A percentile compares a stretch with the other conserved stretches of the same genome.
These are phyloP conservation scores for Chiroxiphia lanceolata DNA, from an alignment of 2,797 vertebrate species.

Conservation along the genomic window DNA sequence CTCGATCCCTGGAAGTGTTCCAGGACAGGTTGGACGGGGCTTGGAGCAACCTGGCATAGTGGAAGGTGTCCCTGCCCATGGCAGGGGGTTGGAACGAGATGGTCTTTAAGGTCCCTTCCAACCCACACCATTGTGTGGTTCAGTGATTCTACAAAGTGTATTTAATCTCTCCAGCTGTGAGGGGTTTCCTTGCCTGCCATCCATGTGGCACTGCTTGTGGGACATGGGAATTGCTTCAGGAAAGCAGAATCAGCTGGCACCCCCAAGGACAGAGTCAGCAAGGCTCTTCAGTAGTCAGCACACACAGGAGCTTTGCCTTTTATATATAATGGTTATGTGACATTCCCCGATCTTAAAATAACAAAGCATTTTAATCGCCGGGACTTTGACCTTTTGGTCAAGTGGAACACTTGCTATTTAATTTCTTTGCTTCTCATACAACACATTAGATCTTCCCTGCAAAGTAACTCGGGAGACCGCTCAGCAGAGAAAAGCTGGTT, in stretches of 20 bases:
- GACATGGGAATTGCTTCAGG: neutral
- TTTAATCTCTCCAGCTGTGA: neutral
- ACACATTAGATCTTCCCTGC: neutral
- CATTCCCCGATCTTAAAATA: slow-evolving; percentile 60
- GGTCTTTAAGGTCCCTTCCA: neutral
- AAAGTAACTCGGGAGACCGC: slow-evolving; percentile 5
- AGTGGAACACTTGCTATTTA: slow-evolving; percentile 58
- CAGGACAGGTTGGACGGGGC: neutral
- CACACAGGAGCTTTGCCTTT: slow-evolving; percentile 47
- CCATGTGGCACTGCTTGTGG: neutral
- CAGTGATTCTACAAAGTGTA: neutral
- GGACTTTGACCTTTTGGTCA: slow-evolving; percentile 63
- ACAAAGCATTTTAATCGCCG: slow-evolving; percentile 59
- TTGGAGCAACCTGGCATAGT: neutral
- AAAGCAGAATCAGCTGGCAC: neutral
- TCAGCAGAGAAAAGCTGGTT: neutral
- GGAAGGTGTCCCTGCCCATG: neutral
- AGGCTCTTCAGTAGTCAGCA: neutral
- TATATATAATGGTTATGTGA: slow-evolving; percentile 55
- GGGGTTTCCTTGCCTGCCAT: neutral
- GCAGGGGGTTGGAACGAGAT: neutral
- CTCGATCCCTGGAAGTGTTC: neutral
- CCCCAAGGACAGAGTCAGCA: slow-evolving; percentile 30
- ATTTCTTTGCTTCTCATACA: slow-evolving; percentile 58
- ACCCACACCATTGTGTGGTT: neutral